A percentile compares a stretch with the other conserved stretches of the same genome.
phyloP scores from a whole-genome alignment of 1,140 invertebrate species.

The Euwallacea similis region DNA sequence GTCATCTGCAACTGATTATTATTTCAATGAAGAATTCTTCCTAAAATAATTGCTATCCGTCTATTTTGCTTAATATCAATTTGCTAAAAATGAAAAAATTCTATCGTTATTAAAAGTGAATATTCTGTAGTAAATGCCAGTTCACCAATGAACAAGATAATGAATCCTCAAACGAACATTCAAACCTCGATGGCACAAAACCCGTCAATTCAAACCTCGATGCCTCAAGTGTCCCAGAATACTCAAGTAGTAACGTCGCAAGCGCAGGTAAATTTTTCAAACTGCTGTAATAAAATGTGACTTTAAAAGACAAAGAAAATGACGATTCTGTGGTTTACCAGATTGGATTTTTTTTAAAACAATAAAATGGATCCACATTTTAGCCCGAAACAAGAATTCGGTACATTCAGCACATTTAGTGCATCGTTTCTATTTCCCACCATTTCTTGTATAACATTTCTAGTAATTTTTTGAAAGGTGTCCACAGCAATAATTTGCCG shows the following conservation, averaged over 20 bases:
- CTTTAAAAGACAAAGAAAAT: not conserved
- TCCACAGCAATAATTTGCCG: too few relatives aligned
- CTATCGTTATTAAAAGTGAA: not conserved
- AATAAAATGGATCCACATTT: too few relatives aligned
- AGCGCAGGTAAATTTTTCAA: slow-evolving; percentile 36
- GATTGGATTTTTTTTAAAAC: too few relatives aligned
- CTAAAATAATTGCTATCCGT: not conserved
- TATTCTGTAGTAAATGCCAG: slow-evolving; percentile 29
- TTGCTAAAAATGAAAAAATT: not conserved
- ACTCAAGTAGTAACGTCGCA: slow-evolving; percentile 39
- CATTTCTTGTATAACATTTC: too few relatives aligned
- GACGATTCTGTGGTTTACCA: too few relatives aligned
- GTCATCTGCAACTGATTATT: not conserved
- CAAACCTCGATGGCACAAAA: slow-evolving; percentile 39
- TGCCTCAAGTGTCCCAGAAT: slow-evolving; percentile 41
- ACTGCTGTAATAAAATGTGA: not conserved
- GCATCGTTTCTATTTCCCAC: too few relatives aligned
- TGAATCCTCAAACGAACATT: slow-evolving; percentile 33
- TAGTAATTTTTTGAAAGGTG: too few relatives aligned
- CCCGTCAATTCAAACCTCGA: slow-evolving; percentile 25
- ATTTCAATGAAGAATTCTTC: not conserved
- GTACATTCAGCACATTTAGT: too few relatives aligned
- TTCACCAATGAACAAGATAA: slow-evolving; percentile 39
- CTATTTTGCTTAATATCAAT: too few relatives aligned
- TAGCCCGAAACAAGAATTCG: too few relatives aligned